Conservation (phyloP, 1,140 invertebrate species). For the Colletes gigas region DNA sequence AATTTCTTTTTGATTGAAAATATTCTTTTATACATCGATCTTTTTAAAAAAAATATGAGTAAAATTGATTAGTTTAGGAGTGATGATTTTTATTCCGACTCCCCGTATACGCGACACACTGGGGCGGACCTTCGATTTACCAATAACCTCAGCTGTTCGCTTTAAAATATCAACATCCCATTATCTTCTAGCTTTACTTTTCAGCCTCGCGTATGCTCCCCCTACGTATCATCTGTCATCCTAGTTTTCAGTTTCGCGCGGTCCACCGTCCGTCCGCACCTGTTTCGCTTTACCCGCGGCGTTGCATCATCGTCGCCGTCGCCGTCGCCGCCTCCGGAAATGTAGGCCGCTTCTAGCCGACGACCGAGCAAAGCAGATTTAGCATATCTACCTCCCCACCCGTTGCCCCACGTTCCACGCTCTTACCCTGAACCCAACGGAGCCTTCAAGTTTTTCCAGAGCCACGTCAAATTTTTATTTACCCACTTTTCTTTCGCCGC, state of each 20-base stretch:
- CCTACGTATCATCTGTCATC: conserved; percentile 13
- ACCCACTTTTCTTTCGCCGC: too few species aligned
- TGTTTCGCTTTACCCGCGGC: conserved; percentile 54
- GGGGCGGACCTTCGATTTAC: neutral
- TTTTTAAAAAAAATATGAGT: too few species aligned
- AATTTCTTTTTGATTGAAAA: too few species aligned
- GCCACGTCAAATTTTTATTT: conserved; percentile 7
- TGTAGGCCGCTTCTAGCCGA: conserved; percentile 68
- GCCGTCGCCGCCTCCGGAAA: conserved; percentile 57
- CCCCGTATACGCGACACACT: too few species aligned
- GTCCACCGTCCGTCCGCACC: conserved; percentile 53
- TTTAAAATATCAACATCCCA: neutral
- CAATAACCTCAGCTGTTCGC: neutral
- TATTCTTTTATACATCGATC: too few species aligned
- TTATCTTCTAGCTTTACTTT: neutral
- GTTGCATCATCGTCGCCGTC: conserved; percentile 54
- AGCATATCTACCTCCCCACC: conserved; percentile 48
- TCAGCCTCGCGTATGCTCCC: neutral
- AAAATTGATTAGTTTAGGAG: too few species aligned
- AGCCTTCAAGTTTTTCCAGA: conserved; percentile 48
- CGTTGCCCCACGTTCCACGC: too few species aligned
- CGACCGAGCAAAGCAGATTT: conserved; percentile 61
- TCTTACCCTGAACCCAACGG: neutral
- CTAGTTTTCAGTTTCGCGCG: conserved; percentile 21
- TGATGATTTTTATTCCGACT: too few species aligned